These are phyloP conservation scores for Noctuana brunneofusca DNA, from an alignment of 2,888 invertebrate species.

Conservation along the genomic window DNA sequence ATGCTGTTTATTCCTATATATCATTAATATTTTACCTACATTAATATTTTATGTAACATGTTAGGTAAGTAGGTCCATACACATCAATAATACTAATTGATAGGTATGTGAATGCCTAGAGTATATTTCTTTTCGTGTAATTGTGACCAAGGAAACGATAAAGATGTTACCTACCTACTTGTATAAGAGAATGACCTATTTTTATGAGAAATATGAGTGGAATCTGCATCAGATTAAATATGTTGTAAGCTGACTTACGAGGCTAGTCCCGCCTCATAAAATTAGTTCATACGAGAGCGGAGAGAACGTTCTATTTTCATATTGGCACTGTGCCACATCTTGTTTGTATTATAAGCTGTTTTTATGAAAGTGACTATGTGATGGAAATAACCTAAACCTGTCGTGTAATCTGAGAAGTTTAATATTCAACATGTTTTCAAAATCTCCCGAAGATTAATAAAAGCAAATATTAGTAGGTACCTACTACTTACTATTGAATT, in stretches of 20 bases:
- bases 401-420: constrained; percentile 74
- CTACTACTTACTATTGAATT: too few relatives aligned
- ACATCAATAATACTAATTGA: too few relatives aligned
- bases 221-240: constrained; percentile 58
- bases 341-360: constrained; percentile 83
- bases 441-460: neutral
- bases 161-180: neutral
- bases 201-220: constrained; percentile 41
- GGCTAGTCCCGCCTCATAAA: constrained; percentile 65
- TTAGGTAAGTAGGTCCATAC: too few relatives aligned
- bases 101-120: too few relatives aligned
- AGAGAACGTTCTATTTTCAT: constrained; percentile 76
- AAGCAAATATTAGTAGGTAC: neutral
- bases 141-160: neutral
- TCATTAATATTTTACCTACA: too few relatives aligned
- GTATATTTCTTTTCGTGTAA: neutral
- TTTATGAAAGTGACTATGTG: constrained; percentile 82
- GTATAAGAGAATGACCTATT: constrained; percentile 31
- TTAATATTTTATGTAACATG: too few relatives aligned
- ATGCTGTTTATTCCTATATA: too few relatives aligned
- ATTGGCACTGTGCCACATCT: constrained; percentile 78
- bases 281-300: constrained; percentile 78
- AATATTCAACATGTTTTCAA: constrained; percentile 20
- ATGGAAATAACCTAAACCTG: constrained; percentile 81
- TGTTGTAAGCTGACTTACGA: constrained; percentile 56